Evolutionary conservation across 2,888 invertebrate genomes (phyloP).

Genomic region (Thymelicus sylvestris): DNA sequence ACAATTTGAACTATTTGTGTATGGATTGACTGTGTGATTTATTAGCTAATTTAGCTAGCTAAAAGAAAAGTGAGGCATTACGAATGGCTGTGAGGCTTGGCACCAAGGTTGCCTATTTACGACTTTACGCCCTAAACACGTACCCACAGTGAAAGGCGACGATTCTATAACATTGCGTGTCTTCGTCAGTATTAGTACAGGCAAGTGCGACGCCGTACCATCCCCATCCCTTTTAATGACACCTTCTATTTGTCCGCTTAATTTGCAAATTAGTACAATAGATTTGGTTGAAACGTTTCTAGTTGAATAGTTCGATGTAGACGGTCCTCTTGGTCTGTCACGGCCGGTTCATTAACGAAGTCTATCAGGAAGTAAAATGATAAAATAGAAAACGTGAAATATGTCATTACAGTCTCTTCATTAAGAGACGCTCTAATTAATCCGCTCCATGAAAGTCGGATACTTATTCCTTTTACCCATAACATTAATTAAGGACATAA

Average conservation of each 20-base stretch:
- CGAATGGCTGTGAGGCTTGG: conserved; percentile 20
- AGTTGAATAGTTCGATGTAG: conserved; percentile 55
- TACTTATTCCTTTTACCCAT: not conserved
- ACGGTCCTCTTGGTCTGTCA: conserved; percentile 45
- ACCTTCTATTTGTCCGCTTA: conserved; percentile 70
- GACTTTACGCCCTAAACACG: conserved; percentile 26
- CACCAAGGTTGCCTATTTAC: conserved; percentile 26
- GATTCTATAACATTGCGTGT: conserved; percentile 63
- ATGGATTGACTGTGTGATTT: not conserved
- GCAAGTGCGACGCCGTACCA: conserved; percentile 69
- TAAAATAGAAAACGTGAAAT: not conserved
- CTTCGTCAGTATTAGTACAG: conserved; percentile 52
- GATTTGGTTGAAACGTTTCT: conserved; percentile 59
- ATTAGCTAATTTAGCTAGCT: conserved; percentile 1
- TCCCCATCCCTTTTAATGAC: conserved; percentile 69
- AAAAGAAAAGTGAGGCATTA: conserved; percentile 19
- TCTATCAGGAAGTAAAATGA: not conserved
- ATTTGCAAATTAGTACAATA: conserved; percentile 77
- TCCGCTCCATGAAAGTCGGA: not conserved
- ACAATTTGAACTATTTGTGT: not conserved
- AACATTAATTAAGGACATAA: not conserved
- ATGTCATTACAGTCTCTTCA: too few species aligned
- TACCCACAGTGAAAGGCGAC: conserved; percentile 25
- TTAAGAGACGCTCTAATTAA: not conserved
- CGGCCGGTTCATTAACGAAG: not conserved